Evolutionary conservation across 2,797 vertebrate species (phyloP), one percentile per base, ranked within the genome.

Genomic region (Chrysocyon brachyurus): DNA sequence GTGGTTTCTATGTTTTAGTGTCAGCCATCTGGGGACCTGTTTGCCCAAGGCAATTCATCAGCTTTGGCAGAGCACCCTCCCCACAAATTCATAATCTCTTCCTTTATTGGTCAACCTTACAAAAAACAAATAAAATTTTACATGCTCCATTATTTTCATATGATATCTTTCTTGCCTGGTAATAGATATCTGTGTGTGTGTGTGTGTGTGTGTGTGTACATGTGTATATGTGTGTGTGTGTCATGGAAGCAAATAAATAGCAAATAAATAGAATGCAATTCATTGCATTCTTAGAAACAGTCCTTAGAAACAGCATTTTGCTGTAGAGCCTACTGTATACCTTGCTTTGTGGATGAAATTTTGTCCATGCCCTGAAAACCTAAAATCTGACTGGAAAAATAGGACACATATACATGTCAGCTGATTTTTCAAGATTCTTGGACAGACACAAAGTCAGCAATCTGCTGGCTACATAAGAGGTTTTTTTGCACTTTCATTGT

Each of bases 1-100:
- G 26, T 57, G 40, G 22, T 94, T 97, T 94, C 52, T 36, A 86
- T 81, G 63, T 89, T 97, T 92, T 70, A 75, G 36, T 70, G 7
- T 81, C 10, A 49, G 85, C 85, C 96, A 97, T 93, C 96, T 97
- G 97, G 87, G 68, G 93, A 56, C 73, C 52, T 77, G 21, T 31
- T n/a, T 72, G 97, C 97, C 97, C 88, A 81, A 79, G 94, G 97
- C 97, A 94, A 95, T 68, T 83, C 90, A 92, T 19, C n/a, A 64
- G 5, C 64, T 86, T 95, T 68, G 81, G 3, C 22, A 57, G 64
- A 77, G 28, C 19, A 54, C n/a, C 24, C 9, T 70, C 49, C 28
- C 28, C 36, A 84, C 1, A 2, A 75, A 66, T 33, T 79, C n/a
- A 22, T 16, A 46, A 12, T 75, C 40, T 61, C 66, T 82, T 61